Conservation (phyloP, 2,113 vertebrate genomes). For the Cyprinus carpio region DNA sequence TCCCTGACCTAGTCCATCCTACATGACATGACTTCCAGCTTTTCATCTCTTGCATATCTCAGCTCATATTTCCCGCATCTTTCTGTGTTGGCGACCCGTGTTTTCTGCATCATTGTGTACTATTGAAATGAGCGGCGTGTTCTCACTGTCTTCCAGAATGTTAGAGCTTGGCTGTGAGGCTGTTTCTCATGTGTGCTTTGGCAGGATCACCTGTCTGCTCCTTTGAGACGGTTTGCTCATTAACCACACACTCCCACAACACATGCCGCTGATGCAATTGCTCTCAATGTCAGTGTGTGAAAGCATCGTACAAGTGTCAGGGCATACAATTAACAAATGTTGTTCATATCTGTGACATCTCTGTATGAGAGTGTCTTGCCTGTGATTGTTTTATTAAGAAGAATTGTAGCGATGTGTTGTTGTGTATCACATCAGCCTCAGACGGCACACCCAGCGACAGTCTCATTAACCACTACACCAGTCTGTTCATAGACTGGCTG, state of each 20-base stretch:
- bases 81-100: neutral
- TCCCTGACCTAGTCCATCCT: slow-evolving; percentile 66
- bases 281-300: slow-evolving; percentile 25
- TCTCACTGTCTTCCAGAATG: slow-evolving; percentile 14
- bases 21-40: slow-evolving; percentile 63
- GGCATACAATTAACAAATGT: slow-evolving; percentile 7
- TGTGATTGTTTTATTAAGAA: neutral
- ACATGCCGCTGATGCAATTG: slow-evolving; percentile 61
- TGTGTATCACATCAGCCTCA: neutral
- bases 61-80: neutral
- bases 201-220: slow-evolving; percentile 52
- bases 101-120: neutral
- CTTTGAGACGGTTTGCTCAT: slow-evolving; percentile 62
- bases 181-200: slow-evolving; percentile 50
- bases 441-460: neutral
- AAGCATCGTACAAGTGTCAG: neutral
- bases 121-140: slow-evolving; percentile 20
- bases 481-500: neutral
- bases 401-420: neutral
- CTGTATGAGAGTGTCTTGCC: neutral
- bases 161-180: slow-evolving; percentile 20
- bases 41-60: slow-evolving; percentile 43
- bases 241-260: slow-evolving; percentile 67
- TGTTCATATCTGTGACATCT: neutral
- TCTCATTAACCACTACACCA: neutral